phyloP scores from a whole-genome alignment of 2,888 invertebrate species.

The Pammene fasciana region DNA sequence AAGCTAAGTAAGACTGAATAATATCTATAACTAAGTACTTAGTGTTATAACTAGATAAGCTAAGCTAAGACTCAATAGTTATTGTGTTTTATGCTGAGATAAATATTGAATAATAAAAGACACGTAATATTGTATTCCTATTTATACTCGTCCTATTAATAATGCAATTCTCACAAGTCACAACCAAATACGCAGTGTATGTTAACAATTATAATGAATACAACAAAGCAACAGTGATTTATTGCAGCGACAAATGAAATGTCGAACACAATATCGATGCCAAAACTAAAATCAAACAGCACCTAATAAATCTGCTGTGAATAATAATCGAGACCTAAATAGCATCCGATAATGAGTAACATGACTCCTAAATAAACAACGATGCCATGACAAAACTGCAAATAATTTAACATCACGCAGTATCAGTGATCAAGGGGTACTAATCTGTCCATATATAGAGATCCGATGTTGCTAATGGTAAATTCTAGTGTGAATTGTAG shows the following conservation, averaged over 20 bases:
- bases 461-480: background rate
- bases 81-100: no score
- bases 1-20: background rate
- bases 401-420: background rate
- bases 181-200: slow-evolving; percentile 2
- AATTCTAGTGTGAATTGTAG: background rate
- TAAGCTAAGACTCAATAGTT: background rate
- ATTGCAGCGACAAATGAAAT: slow-evolving; percentile 34
- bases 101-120: no score
- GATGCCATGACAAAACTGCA: slow-evolving; percentile 13
- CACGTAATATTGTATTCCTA: background rate
- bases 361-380: slow-evolving; percentile 7
- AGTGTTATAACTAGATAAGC: no score
- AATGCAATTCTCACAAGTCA: no score
- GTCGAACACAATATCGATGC: slow-evolving; percentile 50
- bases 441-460: background rate
- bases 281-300: slow-evolving; percentile 56
- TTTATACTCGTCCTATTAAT: background rate
- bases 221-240: slow-evolving; percentile 27
- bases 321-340: slow-evolving; percentile 43
- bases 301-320: slow-evolving; percentile 53
- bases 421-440: background rate
- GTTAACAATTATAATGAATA: slow-evolving; percentile 27
- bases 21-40: no score
- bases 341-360: slow-evolving; percentile 30